These are phyloP conservation scores for Notothenia coriiceps DNA, from an alignment of 2,113 vertebrate species.

Conservation along the genomic window DNA sequence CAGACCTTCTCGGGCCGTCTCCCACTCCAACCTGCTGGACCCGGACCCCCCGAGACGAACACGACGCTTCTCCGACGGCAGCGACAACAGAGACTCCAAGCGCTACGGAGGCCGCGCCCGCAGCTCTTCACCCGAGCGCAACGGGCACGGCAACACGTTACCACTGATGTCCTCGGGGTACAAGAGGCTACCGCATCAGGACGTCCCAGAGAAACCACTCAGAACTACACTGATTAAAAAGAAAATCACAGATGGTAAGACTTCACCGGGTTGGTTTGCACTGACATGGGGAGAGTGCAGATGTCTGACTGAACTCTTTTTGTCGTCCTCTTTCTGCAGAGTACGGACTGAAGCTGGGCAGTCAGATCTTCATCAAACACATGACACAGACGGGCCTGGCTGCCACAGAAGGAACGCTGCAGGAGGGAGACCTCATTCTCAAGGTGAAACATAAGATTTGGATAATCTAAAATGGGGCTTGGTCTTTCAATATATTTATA, in stretches of 20 bases:
- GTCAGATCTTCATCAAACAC: slow-evolving; percentile 98
- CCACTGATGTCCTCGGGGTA: slow-evolving; percentile 90
- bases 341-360: slow-evolving; percentile 96
- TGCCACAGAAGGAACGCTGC: slow-evolving; percentile 86
- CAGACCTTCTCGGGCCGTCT: slow-evolving; percentile 63
- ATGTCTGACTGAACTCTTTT: background rate
- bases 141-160: slow-evolving; percentile 78
- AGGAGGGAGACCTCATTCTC: slow-evolving; percentile 96
- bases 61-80: slow-evolving; percentile 87
- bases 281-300: background rate
- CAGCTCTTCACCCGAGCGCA: slow-evolving; percentile 74
- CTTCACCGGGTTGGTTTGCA: slow-evolving; percentile 39
- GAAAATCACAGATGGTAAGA: slow-evolving; percentile 88
- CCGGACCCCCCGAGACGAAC: slow-evolving; percentile 47
- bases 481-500: too few species aligned
- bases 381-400: slow-evolving; percentile 93
- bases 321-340: slow-evolving; percentile 81
- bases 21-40: slow-evolving; percentile 78
- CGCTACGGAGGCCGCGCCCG: slow-evolving; percentile 71
- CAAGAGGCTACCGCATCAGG: slow-evolving; percentile 87
- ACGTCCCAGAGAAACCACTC: slow-evolving; percentile 83
- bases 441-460: slow-evolving; percentile 83
- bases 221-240: slow-evolving; percentile 88
- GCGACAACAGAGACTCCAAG: slow-evolving; percentile 67
- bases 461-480: background rate